Evolutionary conservation across 37 sponge, comb jelly and placozoan genomes (phyloP).

Genomic region (Crambe crambe): DNA sequence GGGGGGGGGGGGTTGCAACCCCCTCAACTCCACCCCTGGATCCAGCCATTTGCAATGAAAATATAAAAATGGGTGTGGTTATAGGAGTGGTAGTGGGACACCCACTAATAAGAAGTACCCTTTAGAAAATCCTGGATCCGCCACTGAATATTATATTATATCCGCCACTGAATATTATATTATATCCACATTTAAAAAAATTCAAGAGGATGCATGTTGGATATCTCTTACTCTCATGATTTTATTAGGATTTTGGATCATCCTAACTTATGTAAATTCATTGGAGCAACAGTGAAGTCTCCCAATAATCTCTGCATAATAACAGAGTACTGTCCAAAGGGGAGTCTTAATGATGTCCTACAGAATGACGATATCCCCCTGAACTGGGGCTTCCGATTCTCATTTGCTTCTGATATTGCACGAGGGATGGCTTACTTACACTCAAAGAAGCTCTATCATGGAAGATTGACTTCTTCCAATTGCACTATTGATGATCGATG

Average conservation of each 20-base stretch:
- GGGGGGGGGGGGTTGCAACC: no score
- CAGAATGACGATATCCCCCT: conserved; percentile 92
- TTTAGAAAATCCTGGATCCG: no score
- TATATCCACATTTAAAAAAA: no score
- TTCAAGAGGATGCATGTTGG: no score
- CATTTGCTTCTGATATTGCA: conserved; percentile 86
- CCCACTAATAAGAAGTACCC: no score
- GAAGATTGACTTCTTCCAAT: conserved; percentile 80
- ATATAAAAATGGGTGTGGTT: no score
- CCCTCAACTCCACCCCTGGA: no score
- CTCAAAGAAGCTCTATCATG: conserved; percentile 64
- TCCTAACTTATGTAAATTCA: conserved; percentile 87
- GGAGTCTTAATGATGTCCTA: conserved; percentile 91
- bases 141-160: no score
- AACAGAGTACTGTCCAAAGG: conserved; percentile 92
- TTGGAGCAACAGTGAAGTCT: conserved; percentile 69
- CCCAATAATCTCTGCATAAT: conserved; percentile 59
- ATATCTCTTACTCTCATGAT: not conserved
- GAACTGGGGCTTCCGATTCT: conserved; percentile 90
- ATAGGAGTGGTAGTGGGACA: no score
- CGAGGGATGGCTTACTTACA: conserved; percentile 87
- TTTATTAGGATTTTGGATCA: conserved; percentile 73
- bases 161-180: no score
- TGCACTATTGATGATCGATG: conserved; percentile 93
- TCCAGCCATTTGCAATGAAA: no score